These are phyloP conservation scores for Crenichthys baileyi DNA, from an alignment of 2,797 vertebrate genomes.

Conservation along the genomic window DNA sequence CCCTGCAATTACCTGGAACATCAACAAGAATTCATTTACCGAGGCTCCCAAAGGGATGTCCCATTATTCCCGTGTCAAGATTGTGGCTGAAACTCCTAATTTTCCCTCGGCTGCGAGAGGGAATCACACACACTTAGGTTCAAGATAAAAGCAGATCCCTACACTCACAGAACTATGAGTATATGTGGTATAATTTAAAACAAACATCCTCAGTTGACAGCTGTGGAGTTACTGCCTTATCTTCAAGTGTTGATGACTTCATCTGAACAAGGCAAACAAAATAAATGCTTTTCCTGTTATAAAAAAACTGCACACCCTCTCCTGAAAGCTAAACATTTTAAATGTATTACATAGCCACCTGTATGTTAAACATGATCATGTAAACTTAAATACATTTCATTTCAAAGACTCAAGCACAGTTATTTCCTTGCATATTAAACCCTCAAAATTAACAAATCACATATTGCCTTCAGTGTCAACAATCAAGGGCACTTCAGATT, in stretches of 20 bases:
- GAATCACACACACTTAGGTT: neutral
- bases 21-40: constrained; percentile 41
- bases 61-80: constrained; percentile 36
- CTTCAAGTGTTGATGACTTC: neutral
- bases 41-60: constrained; percentile 2
- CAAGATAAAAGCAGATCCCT: constrained; percentile 19
- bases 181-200: neutral
- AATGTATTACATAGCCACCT: neutral
- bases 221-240: neutral
- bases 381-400: neutral
- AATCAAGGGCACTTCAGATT: too few relatives aligned
- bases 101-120: constrained; percentile 3
- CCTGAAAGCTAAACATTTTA: neutral
- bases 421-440: neutral
- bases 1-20: constrained; percentile 33
- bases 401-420: neutral
- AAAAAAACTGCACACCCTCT: neutral
- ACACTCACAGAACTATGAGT: neutral
- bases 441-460: neutral
- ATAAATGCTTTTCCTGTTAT: neutral
- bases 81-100: constrained; percentile 13
- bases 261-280: neutral
- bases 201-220: neutral
- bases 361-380: neutral
- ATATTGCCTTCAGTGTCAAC: neutral